phyloP scores from a whole-genome alignment of 2,888 invertebrate genomes.

The Metalampra italica region DNA sequence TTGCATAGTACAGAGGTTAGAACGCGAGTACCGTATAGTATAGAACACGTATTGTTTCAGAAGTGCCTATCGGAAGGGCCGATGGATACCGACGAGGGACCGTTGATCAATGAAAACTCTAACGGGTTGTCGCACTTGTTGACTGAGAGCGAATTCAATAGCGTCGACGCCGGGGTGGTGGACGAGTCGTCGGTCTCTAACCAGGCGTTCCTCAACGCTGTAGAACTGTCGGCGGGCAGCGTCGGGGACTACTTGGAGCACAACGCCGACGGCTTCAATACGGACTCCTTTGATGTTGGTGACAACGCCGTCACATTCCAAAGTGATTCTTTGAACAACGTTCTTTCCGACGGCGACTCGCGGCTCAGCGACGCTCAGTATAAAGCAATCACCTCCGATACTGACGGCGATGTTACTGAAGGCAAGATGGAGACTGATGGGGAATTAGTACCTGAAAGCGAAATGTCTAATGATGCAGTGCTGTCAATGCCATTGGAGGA shows the following conservation, averaged over 20 bases:
- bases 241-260: conserved; percentile 69
- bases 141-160: conserved; percentile 67
- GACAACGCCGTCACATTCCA: conserved; percentile 68
- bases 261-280: conserved; percentile 55
- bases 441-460: conserved; percentile 29
- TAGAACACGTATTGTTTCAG: conserved; percentile 35
- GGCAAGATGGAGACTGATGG: conserved; percentile 31
- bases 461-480: conserved; percentile 24
- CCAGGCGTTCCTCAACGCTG: conserved; percentile 68
- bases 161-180: conserved; percentile 60
- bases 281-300: conserved; percentile 64
- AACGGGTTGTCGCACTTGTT: conserved; percentile 67
- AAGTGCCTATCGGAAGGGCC: conserved; percentile 59
- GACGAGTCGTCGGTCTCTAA: conserved; percentile 70
- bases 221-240: conserved; percentile 67
- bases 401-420: conserved; percentile 49
- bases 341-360: conserved; percentile 62
- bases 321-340: conserved; percentile 58
- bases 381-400: conserved; percentile 44
- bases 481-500: conserved; percentile 28
- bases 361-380: conserved; percentile 48
- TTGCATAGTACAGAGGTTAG: conserved; percentile 12
- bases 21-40: background rate
- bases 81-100: conserved; percentile 70
- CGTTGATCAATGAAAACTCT: conserved; percentile 67